phyloP scores from a whole-genome alignment of 2,113 vertebrate genomes.

The Laterallus jamaicensis region DNA sequence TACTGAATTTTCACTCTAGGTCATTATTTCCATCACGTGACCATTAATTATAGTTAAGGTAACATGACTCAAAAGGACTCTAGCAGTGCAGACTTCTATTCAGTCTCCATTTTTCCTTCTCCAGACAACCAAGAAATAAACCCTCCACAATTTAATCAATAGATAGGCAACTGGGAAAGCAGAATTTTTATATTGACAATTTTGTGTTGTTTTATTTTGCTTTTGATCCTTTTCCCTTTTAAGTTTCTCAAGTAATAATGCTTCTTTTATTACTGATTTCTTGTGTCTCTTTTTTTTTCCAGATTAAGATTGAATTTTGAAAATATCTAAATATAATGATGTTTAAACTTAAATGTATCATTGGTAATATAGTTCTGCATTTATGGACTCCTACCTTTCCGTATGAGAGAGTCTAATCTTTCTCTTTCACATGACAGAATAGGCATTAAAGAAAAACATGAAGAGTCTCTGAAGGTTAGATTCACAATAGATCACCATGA shows the following conservation, averaged over 20 bases:
- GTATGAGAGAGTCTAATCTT: not conserved
- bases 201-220: not conserved
- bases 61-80: slow-evolving; percentile 54
- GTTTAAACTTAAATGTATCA: not conserved
- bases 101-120: slow-evolving; percentile 14
- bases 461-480: not conserved
- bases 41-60: slow-evolving; percentile 69
- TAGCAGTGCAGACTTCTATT: slow-evolving; percentile 7
- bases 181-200: not conserved
- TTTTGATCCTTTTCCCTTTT: not conserved
- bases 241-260: not conserved
- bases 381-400: not conserved
- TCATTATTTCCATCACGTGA: slow-evolving; percentile 65
- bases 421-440: not conserved
- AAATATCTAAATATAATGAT: not conserved
- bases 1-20: slow-evolving; percentile 48
- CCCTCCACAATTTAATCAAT: not conserved
- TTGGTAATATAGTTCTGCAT: not conserved
- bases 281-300: not conserved
- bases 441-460: not conserved
- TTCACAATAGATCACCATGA: not conserved
- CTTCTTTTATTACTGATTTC: not conserved
- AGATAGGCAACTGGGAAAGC: not conserved
- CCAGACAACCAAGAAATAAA: not conserved
- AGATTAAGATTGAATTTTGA: not conserved